Evolutionary conservation across 2,797 vertebrate genomes (phyloP), one percentile per base, ranked within the genome.

Genomic region (Nasua narica): DNA sequence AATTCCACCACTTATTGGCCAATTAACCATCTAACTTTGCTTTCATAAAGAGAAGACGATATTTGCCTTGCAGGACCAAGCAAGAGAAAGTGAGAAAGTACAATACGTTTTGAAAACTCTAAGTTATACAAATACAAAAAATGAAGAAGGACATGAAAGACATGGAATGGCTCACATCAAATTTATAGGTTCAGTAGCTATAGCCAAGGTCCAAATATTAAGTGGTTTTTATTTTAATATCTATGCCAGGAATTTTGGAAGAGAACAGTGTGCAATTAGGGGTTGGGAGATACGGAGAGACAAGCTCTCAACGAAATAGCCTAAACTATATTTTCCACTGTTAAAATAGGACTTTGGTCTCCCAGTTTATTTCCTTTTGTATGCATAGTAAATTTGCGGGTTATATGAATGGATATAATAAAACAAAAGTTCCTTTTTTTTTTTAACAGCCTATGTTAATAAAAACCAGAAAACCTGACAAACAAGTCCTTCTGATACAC

Each of bases 381-480:
- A 78, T 15, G 21, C 74, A 92, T 0, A 88, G 87, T 91, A 95
- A 93, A 81, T 94, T 29, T 86, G 91, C 95, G 13, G 6, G 14
- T 50, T 91, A 70, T 54, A 87, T 54, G 35, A 46, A 69, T 77
- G 32, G 74, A 91, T 83, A 62, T 27, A 92, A 91, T 84, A 92
- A 69, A 85, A 83, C n/a, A 81, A 85, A 81, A 50, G 79, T 88
- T 90, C 23, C 79, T 85, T 69, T 88, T 48, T 60, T 54, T 86
- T 62, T 77, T 96, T 10, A 82, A 95, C 16, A 89, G 67, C n/a
- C 40, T 54, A 50, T 46, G n/a, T 82, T 89, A 77, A 91, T 58
- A 52, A 82, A 96, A 97, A 81, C 62, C n/a, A 84, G 43, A 94
- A 89, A 96, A 94, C 83, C 46, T 78, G 83, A 88, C 74, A 78